phyloP scores from a whole-genome alignment of 2,113 vertebrate species.

The Cyprinodon variegatus region DNA sequence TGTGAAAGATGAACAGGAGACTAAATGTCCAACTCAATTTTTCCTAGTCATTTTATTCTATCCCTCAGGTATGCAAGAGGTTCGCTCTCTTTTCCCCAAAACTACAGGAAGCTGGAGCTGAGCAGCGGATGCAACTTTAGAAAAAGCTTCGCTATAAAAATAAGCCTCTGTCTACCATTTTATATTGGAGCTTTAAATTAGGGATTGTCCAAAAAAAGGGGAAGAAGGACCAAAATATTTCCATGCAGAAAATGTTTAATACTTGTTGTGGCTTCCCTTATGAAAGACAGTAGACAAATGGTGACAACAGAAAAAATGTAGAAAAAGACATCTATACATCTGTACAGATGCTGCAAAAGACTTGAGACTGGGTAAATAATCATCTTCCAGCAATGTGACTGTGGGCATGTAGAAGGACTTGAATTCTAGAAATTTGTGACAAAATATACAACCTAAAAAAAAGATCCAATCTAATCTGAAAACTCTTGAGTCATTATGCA shows the following conservation, averaged over 20 bases:
- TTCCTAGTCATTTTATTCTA: slow-evolving; percentile 12
- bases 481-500: not conserved
- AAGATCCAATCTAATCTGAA: not conserved
- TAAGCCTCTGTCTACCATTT: not conserved
- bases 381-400: not conserved
- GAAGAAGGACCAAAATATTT: not conserved
- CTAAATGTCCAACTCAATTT: slow-evolving; percentile 42
- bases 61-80: not conserved
- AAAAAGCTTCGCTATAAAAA: not conserved
- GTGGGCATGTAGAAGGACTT: too few relatives aligned
- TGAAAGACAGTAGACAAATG: not conserved
- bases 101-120: not conserved
- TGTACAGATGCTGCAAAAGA: not conserved
- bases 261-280: not conserved
- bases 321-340: too few relatives aligned
- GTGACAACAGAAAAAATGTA: too few relatives aligned
- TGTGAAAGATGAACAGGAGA: slow-evolving; percentile 12
- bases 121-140: not conserved
- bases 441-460: too few relatives aligned
- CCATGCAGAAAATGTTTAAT: not conserved
- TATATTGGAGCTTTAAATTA: not conserved
- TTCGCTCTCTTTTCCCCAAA: not conserved
- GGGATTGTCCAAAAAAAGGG: not conserved
- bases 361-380: not conserved
- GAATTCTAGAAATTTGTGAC: too few relatives aligned